phyloP scores from a whole-genome alignment of 2,797 vertebrate genomes.

The Channa striata region DNA sequence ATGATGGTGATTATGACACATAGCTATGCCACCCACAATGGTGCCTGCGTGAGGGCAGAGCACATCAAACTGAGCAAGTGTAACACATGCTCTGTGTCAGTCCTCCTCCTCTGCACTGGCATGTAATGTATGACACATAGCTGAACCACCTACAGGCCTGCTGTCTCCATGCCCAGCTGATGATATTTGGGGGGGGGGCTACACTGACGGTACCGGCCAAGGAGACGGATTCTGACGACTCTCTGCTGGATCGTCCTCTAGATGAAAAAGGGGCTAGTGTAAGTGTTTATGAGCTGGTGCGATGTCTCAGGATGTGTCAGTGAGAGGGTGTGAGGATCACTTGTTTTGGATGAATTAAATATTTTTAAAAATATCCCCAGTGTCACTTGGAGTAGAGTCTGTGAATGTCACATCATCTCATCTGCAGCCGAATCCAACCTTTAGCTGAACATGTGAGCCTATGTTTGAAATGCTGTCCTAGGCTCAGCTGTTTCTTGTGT shows the following conservation, averaged over 20 bases:
- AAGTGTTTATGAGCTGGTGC: slow-evolving; percentile 32
- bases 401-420: slow-evolving; percentile 30
- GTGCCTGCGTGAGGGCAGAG: slow-evolving; percentile 81
- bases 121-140: slow-evolving; percentile 83
- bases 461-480: slow-evolving; percentile 49
- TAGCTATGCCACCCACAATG: slow-evolving; percentile 81
- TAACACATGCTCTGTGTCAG: slow-evolving; percentile 83
- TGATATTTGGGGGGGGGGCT: slow-evolving; percentile 35
- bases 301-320: slow-evolving; percentile 28
- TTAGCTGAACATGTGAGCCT: slow-evolving; percentile 51
- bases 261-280: slow-evolving; percentile 31
- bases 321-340: slow-evolving; percentile 9
- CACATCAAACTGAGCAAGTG: slow-evolving; percentile 81
- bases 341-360: slow-evolving; percentile 37
- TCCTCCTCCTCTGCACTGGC: slow-evolving; percentile 81
- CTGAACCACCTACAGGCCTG: slow-evolving; percentile 82
- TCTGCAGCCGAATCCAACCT: slow-evolving; percentile 35
- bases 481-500: slow-evolving; percentile 56
- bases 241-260: slow-evolving; percentile 31
- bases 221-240: slow-evolving; percentile 47
- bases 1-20: slow-evolving; percentile 84
- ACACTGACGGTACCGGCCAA: slow-evolving; percentile 28
- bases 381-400: slow-evolving; percentile 14
- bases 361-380: slow-evolving; percentile 43
- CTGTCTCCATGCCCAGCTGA: slow-evolving; percentile 77